phyloP scores from a whole-genome alignment of 1,140 invertebrate species.

The Cepaea nemoralis region DNA sequence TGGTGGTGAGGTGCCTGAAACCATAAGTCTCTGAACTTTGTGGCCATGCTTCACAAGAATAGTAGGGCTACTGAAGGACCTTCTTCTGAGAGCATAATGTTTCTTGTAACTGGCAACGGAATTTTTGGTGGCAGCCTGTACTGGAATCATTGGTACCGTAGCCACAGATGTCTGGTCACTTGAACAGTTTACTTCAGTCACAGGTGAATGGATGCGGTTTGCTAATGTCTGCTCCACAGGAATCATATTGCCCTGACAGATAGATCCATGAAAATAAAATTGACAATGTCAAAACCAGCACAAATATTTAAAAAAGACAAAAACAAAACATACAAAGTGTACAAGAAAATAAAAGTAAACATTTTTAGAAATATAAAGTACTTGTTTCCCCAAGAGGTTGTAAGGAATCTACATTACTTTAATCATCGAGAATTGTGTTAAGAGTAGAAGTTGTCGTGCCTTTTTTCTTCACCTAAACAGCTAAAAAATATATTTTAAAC shows the following conservation, averaged over 20 bases:
- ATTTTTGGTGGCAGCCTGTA: constrained; percentile 52
- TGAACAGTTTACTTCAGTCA: constrained; percentile 44
- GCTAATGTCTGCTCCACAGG: constrained; percentile 55
- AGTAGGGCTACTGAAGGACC: constrained; percentile 59
- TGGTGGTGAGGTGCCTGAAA: constrained; percentile 48
- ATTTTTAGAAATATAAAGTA: no score
- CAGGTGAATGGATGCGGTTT: constrained; percentile 51
- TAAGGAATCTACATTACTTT: no score
- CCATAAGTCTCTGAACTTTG: constrained; percentile 62
- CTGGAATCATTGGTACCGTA: constrained; percentile 50
- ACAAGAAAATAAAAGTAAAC: no score
- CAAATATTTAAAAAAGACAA: constrained; percentile 1
- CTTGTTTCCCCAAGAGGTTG: no score
- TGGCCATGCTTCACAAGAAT: constrained; percentile 63
- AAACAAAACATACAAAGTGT: not conserved
- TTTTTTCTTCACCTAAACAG: no score
- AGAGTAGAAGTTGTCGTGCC: no score
- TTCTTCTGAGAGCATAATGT: constrained; percentile 53
- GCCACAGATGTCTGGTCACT: constrained; percentile 49
- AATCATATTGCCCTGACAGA: constrained; percentile 53
- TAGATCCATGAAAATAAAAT: not conserved
- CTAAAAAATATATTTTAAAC: no score
- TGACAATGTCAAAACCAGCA: not conserved
- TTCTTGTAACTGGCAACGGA: constrained; percentile 57
- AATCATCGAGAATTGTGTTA: no score